Conservation (phyloP, 2,888 invertebrate species). For the Prostheceraeus crozeri region DNA sequence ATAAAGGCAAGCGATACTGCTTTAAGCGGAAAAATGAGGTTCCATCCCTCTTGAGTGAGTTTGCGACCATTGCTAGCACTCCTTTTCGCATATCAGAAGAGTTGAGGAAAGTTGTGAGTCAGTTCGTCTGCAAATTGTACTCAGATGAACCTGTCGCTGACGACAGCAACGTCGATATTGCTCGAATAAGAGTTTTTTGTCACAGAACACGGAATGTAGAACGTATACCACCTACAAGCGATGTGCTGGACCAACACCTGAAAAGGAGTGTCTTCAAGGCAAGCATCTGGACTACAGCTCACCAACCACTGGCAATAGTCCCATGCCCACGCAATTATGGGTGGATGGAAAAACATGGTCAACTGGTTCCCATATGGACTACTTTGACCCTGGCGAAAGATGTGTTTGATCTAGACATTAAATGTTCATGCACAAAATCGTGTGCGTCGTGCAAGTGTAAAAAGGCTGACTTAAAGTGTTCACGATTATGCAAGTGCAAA, state of each 20-base stretch:
- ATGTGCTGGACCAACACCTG: slow-evolving; percentile 36
- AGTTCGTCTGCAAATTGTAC: slow-evolving; percentile 8
- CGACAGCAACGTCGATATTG: slow-evolving; percentile 25
- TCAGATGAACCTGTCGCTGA: neutral
- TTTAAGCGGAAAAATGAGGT: slow-evolving; percentile 20
- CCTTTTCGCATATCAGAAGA: slow-evolving; percentile 23
- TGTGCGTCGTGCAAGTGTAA: slow-evolving; percentile 35
- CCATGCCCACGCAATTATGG: slow-evolving; percentile 32
- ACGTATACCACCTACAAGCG: slow-evolving; percentile 34
- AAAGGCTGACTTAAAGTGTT: slow-evolving; percentile 31
- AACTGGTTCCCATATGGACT: slow-evolving; percentile 38
- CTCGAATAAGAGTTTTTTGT: slow-evolving; percentile 31
- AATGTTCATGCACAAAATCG: slow-evolving; percentile 33
- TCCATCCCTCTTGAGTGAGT: slow-evolving; percentile 15
- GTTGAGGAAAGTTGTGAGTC: slow-evolving; percentile 28
- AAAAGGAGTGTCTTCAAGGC: slow-evolving; percentile 38
- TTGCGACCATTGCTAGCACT: slow-evolving; percentile 13
- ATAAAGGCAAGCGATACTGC: slow-evolving; percentile 29
- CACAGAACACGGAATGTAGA: slow-evolving; percentile 36
- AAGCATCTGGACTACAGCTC: slow-evolving; percentile 38
- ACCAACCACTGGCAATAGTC: slow-evolving; percentile 31
- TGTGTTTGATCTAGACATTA: slow-evolving; percentile 35
- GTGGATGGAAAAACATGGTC: slow-evolving; percentile 35
- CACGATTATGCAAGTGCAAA: slow-evolving; percentile 29
- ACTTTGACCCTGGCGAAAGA: slow-evolving; percentile 33